These are phyloP conservation scores for Lobophora halterata DNA, from an alignment of 2,888 invertebrate genomes.

Conservation along the genomic window DNA sequence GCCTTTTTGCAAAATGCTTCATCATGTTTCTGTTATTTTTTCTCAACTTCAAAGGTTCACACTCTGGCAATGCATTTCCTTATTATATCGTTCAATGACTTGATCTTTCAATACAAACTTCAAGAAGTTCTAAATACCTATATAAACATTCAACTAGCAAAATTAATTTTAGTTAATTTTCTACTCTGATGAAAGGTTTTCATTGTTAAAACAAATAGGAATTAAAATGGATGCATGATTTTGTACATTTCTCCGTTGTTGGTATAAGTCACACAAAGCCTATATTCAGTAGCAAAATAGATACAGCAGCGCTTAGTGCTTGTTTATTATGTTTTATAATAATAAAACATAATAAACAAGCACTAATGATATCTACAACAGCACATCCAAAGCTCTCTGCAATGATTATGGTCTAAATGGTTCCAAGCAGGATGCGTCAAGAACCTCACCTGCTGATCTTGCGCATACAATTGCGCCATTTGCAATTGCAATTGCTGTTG, in stretches of 20 bases:
- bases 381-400: constrained; percentile 77
- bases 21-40: too few species aligned
- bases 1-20: constrained; percentile 4
- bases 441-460: constrained; percentile 78
- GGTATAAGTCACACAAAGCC: constrained; percentile 39
- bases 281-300: constrained; percentile 52
- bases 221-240: constrained; percentile 22
- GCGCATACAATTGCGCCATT: constrained; percentile 80
- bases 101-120: too few species aligned
- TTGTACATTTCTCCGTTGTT: constrained; percentile 6
- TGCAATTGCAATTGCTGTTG: constrained; percentile 83
- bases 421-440: constrained; percentile 72
- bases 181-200: not conserved
- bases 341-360: constrained; percentile 60
- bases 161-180: constrained; percentile 6
- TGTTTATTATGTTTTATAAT: too few species aligned
- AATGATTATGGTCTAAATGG: constrained; percentile 50
- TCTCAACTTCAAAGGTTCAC: too few species aligned
- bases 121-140: too few species aligned
- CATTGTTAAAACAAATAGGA: too few species aligned
- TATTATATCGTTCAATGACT: too few species aligned
- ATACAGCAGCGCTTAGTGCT: constrained; percentile 52
- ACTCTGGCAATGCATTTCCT: too few species aligned
- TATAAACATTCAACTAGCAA: constrained; percentile 4
- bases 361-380: constrained; percentile 67